Conservation (phyloP, 2,797 vertebrate species). For the Ciconia nigra region DNA sequence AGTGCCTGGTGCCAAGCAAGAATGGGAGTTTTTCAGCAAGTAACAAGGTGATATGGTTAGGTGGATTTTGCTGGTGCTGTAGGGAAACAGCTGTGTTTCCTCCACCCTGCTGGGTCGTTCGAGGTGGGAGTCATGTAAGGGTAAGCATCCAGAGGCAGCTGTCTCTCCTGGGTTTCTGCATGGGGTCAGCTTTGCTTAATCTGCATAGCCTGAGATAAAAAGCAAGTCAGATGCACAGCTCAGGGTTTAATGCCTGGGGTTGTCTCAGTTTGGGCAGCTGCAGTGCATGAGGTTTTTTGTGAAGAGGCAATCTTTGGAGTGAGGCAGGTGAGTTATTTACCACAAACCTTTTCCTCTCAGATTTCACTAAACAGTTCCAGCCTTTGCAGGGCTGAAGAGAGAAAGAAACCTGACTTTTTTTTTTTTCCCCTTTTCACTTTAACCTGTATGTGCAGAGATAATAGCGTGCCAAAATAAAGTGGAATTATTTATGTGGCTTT, state of each 20-base stretch:
- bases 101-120: neutral
- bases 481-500: neutral
- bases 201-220: neutral
- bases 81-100: neutral
- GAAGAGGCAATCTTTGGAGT: neutral
- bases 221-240: neutral
- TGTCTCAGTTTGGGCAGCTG: slow-evolving; percentile 4
- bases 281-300: neutral
- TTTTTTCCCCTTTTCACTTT: neutral
- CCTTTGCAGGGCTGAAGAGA: neutral
- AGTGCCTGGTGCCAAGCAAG: neutral
- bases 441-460: neutral
- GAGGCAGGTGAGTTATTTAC: slow-evolving; percentile 4
- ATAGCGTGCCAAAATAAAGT: neutral
- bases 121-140: neutral
- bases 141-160: neutral
- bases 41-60: neutral
- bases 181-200: neutral
- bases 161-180: neutral
- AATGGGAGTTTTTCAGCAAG: neutral
- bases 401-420: neutral
- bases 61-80: neutral
- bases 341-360: neutral
- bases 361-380: neutral
- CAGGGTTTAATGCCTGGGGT: neutral